These are phyloP conservation scores for Danio jaintianensis DNA, from an alignment of 2,797 vertebrate genomes.

Conservation along the genomic window DNA sequence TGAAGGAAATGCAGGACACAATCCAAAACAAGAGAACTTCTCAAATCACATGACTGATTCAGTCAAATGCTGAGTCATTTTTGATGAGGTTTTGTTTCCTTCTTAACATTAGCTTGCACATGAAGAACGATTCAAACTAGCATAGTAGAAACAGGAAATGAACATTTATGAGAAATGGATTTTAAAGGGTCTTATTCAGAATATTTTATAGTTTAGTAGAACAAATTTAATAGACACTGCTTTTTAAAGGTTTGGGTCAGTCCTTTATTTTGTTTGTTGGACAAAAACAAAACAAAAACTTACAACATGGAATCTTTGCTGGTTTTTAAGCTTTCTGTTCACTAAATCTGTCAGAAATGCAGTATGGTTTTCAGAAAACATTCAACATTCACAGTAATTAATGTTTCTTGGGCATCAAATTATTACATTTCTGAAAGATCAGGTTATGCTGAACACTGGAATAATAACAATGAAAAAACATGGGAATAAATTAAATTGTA, in stretches of 20 bases:
- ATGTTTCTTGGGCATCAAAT: background rate
- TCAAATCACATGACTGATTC: background rate
- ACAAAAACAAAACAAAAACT: background rate
- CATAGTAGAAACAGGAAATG: background rate
- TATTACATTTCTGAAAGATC: background rate
- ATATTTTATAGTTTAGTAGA: background rate
- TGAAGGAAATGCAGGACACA: background rate
- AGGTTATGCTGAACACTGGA: background rate
- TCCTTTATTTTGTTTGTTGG: background rate
- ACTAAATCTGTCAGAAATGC: background rate
- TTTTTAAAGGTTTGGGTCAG: background rate
- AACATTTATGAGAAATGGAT: constrained; percentile 5
- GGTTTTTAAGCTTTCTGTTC: background rate
- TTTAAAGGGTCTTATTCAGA: background rate
- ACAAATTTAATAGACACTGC: background rate
- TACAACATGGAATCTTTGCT: background rate
- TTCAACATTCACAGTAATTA: background rate
- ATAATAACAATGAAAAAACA: background rate
- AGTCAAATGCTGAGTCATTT: background rate
- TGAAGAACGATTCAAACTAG: background rate
- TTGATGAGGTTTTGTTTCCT: background rate
- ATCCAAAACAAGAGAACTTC: background rate
- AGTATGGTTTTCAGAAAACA: background rate
- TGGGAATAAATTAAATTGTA: background rate
- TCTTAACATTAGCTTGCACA: background rate